phyloP scores from a whole-genome alignment of 1,140 invertebrate genomes.

The Plodia interpunctella region DNA sequence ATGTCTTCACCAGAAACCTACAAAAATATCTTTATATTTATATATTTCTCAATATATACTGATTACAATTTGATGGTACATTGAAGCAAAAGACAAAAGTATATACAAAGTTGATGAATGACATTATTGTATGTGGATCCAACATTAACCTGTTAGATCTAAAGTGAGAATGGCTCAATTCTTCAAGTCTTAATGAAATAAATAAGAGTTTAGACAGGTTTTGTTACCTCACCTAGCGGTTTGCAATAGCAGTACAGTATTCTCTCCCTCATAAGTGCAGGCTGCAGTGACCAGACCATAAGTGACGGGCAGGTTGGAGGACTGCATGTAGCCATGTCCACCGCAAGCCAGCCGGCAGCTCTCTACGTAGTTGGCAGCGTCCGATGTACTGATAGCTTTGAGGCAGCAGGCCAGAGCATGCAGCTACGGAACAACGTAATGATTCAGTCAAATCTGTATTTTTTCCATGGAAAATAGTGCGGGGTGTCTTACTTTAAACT shows the following conservation, averaged over 20 bases:
- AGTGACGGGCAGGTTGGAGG: constrained; percentile 89
- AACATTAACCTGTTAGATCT: too few species aligned
- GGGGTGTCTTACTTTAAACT: too few species aligned
- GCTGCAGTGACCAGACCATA: constrained; percentile 89
- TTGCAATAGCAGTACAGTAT: constrained; percentile 93
- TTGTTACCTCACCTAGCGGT: constrained; percentile 86
- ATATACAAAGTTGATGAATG: too few species aligned
- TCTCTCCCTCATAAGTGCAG: constrained; percentile 97
- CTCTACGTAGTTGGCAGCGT: constrained; percentile 85
- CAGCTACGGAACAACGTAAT: constrained; percentile 78
- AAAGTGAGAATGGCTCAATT: too few species aligned
- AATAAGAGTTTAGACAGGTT: too few species aligned
- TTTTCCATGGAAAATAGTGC: too few species aligned
- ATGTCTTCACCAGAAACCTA: constrained; percentile 85
- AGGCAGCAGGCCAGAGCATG: constrained; percentile 93
- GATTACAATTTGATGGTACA: too few species aligned
- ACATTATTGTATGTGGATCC: too few species aligned
- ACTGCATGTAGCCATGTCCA: constrained; percentile 94
- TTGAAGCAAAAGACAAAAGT: too few species aligned
- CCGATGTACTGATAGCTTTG: constrained; percentile 90
- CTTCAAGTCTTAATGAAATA: too few species aligned
- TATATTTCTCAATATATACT: background rate
- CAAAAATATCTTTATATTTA: background rate
- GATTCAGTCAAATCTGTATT: too few species aligned
- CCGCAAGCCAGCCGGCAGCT: constrained; percentile 91